phyloP scores from a whole-genome alignment of 2,888 invertebrate species.

The Tenthredo mesomela region DNA sequence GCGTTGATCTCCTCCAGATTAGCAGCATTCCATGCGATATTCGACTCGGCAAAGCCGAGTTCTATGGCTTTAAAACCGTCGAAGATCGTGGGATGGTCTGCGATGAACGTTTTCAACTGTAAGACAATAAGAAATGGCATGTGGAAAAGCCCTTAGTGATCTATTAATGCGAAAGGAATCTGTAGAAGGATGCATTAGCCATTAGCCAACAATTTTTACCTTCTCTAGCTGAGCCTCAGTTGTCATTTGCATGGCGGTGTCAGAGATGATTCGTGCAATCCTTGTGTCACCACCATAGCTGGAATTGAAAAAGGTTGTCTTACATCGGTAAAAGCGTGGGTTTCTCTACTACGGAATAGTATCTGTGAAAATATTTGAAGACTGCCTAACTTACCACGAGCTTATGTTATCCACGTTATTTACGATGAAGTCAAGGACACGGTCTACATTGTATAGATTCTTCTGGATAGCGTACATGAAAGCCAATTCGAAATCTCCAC shows the following conservation, averaged over 20 bases:
- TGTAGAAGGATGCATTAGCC: not conserved
- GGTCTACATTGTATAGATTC: constrained; percentile 61
- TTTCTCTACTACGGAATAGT: not conserved
- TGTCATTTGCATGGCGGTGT: constrained; percentile 56
- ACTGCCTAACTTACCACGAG: constrained; percentile 48
- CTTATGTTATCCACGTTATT: constrained; percentile 60
- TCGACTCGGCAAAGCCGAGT: no score
- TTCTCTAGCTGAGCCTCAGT: constrained; percentile 53
- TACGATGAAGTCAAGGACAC: constrained; percentile 62
- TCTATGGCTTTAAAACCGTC: no score
- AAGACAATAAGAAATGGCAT: not conserved
- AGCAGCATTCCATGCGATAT: no score
- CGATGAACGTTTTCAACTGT: no score
- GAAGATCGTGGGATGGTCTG: no score
- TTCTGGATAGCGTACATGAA: constrained; percentile 58
- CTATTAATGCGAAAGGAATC: not conserved
- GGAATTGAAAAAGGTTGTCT: not conserved
- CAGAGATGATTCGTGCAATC: constrained; percentile 3
- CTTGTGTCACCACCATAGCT: not conserved
- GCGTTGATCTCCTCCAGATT: no score
- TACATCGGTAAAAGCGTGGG: no score
- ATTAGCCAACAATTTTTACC: constrained; percentile 37
- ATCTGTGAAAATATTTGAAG: not conserved
- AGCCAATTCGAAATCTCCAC: constrained; percentile 17
- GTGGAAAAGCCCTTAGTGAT: not conserved